These are phyloP conservation scores for Siniperca undulata DNA, from an alignment of 2,797 vertebrate genomes.

Conservation along the genomic window DNA sequence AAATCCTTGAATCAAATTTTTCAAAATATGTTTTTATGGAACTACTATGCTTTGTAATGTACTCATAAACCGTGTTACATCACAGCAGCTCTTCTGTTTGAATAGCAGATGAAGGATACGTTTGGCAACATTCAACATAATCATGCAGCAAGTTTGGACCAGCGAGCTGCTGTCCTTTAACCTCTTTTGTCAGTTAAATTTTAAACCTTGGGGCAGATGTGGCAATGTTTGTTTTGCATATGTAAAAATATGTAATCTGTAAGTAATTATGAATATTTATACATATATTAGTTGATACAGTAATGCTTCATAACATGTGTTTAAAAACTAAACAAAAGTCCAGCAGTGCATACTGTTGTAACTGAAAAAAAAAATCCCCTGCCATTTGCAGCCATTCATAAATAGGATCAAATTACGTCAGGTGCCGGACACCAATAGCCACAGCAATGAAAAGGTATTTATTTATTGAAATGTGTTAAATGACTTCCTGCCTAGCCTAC, in stretches of 20 bases:
- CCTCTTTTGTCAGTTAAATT: conserved; percentile 74
- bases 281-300: neutral
- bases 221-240: conserved; percentile 68
- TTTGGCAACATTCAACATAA: conserved; percentile 51
- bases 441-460: conserved; percentile 84
- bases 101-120: conserved; percentile 43
- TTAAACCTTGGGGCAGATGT: conserved; percentile 69
- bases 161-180: conserved; percentile 72
- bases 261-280: conserved; percentile 56
- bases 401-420: conserved; percentile 35
- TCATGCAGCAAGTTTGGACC: conserved; percentile 39
- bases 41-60: neutral
- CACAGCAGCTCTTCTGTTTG: conserved; percentile 60
- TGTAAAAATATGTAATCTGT: conserved; percentile 55
- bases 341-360: conserved; percentile 4
- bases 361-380: neutral
- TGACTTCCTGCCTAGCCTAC: conserved; percentile 41
- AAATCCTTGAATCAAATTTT: neutral
- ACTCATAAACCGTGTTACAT: conserved; percentile 45
- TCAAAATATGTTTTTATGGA: neutral
- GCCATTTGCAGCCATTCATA: conserved; percentile 6
- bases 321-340: conserved; percentile 4
- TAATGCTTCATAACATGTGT: conserved; percentile 1
- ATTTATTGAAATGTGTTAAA: conserved; percentile 91
- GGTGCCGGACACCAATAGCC: conserved; percentile 83